These are phyloP conservation scores for Cromileptes altivelis DNA, from an alignment of 2,113 vertebrate species.

Conservation along the genomic window DNA sequence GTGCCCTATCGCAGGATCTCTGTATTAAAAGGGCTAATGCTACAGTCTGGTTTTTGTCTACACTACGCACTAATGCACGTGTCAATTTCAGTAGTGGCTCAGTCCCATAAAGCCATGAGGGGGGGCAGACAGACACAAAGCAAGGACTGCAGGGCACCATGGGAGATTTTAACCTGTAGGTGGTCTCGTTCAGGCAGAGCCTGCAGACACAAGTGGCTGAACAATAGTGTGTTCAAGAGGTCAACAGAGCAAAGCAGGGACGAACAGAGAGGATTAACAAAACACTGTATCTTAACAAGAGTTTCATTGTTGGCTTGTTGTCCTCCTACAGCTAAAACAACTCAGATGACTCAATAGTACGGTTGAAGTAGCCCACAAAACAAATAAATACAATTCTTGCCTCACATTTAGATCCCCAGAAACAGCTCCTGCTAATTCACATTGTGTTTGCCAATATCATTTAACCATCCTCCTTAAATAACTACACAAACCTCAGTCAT, in stretches of 20 bases:
- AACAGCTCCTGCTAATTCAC: neutral
- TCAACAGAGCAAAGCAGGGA: conserved; percentile 27
- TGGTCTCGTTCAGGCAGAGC: conserved; percentile 48
- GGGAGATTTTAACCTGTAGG: conserved; percentile 48
- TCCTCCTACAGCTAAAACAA: conserved; percentile 10
- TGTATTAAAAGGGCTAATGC: neutral
- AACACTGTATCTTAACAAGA: conserved; percentile 23
- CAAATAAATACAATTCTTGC: neutral
- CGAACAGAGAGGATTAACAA: conserved; percentile 53
- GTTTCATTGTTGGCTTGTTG: conserved; percentile 41
- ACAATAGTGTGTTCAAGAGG: conserved; percentile 58
- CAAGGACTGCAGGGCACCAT: neutral
- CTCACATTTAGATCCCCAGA: neutral
- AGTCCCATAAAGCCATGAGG: conserved; percentile 28
- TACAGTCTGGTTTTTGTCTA: neutral
- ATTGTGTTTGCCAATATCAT: neutral
- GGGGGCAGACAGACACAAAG: conserved; percentile 10
- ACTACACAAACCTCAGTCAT: neutral
- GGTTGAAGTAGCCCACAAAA: neutral
- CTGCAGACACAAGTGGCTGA: conserved; percentile 46
- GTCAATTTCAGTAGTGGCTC: conserved; percentile 4
- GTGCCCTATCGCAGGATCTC: too few relatives aligned
- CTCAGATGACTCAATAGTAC: neutral
- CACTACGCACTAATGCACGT: neutral
- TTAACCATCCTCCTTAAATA: neutral